Conservation (phyloP, 1,140 invertebrate species). For the Augochlora pura region DNA sequence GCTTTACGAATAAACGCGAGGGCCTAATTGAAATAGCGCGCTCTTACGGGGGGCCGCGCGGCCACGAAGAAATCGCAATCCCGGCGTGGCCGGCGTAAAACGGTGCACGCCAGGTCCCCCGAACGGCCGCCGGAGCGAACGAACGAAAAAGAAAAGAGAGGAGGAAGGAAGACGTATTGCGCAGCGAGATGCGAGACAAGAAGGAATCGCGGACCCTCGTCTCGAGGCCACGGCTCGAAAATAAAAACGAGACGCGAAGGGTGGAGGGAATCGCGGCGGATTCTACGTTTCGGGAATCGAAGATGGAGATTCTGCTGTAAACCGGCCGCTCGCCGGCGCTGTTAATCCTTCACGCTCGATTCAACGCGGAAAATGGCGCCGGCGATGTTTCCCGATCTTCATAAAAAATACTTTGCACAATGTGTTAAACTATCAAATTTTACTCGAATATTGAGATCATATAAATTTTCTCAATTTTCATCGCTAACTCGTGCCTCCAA, state of each 20-base stretch:
- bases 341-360: slow-evolving; percentile 4
- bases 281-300: slow-evolving; percentile 4
- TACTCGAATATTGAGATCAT: too few relatives aligned
- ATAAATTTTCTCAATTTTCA: too few relatives aligned
- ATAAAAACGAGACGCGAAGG: background rate
- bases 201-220: slow-evolving; percentile 31
- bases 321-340: background rate
- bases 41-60: background rate
- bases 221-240: too few relatives aligned
- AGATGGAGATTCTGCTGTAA: background rate
- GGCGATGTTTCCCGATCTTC: too few relatives aligned
- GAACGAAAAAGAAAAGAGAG: background rate
- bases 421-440: too few relatives aligned
- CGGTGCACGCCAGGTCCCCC: slow-evolving; percentile 5
- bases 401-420: too few relatives aligned
- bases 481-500: too few relatives aligned
- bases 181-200: slow-evolving; percentile 27
- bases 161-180: slow-evolving; percentile 28
- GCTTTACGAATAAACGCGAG: slow-evolving; percentile 17
- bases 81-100: slow-evolving; percentile 13
- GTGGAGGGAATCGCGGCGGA: background rate
- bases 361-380: too few relatives aligned
- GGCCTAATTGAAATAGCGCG: slow-evolving; percentile 47
- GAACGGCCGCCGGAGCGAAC: background rate
- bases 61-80: slow-evolving; percentile 17